These are phyloP conservation scores for Saturnia japonica DNA, from an alignment of 2,888 invertebrate species.

Conservation along the genomic window DNA sequence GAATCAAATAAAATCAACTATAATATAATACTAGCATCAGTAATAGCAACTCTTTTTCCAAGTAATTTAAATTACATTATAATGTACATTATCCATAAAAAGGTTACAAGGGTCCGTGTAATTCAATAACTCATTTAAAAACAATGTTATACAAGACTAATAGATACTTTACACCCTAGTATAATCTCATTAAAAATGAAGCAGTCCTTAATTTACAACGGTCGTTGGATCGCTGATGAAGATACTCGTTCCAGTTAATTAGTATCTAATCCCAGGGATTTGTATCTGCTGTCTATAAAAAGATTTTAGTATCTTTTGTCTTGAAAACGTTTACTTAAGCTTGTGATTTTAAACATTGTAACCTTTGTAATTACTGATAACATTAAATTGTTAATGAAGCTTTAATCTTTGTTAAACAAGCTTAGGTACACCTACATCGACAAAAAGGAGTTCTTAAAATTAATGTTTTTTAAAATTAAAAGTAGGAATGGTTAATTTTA, in stretches of 20 bases:
- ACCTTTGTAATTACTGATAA: background rate
- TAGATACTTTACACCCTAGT: conserved; percentile 28
- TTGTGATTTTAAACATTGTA: conserved; percentile 12
- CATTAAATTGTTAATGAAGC: background rate
- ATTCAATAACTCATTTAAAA: conserved; percentile 6
- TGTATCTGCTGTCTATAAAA: conserved; percentile 24
- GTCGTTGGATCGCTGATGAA: conserved; percentile 42
- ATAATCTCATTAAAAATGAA: conserved; percentile 47
- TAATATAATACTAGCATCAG: background rate
- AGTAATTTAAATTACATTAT: background rate
- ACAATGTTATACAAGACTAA: conserved; percentile 30
- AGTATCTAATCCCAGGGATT: conserved; percentile 39
- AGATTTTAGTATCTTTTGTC: conserved; percentile 24
- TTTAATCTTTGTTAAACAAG: background rate
- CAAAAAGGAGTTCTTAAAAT: background rate
- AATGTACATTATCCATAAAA: background rate
- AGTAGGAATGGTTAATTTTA: background rate
- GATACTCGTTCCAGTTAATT: conserved; percentile 48
- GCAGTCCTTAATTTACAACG: conserved; percentile 44
- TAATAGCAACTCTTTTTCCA: background rate
- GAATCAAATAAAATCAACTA: no score
- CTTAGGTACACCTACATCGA: background rate
- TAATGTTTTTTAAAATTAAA: background rate
- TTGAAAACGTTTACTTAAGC: conserved; percentile 12
- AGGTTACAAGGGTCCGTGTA: background rate